These are phyloP conservation scores for Dasyurus viverrinus DNA, from an alignment of 2,113 vertebrate species.

Conservation along the genomic window DNA sequence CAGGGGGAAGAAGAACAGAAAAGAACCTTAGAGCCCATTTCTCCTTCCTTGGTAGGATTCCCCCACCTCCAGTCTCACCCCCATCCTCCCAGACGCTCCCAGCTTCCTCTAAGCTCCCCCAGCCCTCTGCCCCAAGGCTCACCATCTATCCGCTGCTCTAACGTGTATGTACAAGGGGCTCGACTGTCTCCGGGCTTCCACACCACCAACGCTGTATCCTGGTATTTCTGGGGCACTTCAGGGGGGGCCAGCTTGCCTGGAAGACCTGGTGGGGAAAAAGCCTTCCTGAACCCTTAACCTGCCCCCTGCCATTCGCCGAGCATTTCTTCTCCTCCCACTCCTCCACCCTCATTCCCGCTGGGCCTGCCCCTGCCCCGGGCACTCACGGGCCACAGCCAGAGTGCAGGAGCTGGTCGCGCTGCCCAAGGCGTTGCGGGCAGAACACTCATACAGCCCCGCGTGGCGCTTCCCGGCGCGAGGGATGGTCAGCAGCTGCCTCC, in stretches of 20 bases:
- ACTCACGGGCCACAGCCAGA: conserved; percentile 95
- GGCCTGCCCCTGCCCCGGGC: not conserved
- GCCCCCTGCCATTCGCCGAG: not conserved
- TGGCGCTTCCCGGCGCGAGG: conserved; percentile 92
- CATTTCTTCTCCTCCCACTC: not conserved
- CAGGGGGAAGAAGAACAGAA: not conserved
- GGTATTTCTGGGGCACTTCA: conserved; percentile 95
- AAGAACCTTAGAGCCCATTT: not conserved
- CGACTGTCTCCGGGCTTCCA: conserved; percentile 95
- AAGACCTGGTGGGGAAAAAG: conserved; percentile 83
- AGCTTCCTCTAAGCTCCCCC: accelerated
- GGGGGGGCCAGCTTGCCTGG: conserved; percentile 94
- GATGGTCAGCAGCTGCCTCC: conserved; percentile 95
- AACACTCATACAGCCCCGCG: conserved; percentile 94
- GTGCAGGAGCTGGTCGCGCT: conserved; percentile 93
- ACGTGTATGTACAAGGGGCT: conserved; percentile 94
- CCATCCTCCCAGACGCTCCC: not conserved
- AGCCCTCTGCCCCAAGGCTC: not conserved
- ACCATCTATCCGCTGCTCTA: conserved; percentile 93
- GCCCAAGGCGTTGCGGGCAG: conserved; percentile 92
- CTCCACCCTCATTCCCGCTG: not conserved
- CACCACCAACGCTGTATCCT: conserved; percentile 94
- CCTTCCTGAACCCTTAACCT: conserved; percentile 5
- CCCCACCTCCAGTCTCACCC: not conserved
- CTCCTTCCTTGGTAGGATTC: not conserved